Conservation (phyloP, 2,113 vertebrate genomes). For the Ellobius talpinus region DNA sequence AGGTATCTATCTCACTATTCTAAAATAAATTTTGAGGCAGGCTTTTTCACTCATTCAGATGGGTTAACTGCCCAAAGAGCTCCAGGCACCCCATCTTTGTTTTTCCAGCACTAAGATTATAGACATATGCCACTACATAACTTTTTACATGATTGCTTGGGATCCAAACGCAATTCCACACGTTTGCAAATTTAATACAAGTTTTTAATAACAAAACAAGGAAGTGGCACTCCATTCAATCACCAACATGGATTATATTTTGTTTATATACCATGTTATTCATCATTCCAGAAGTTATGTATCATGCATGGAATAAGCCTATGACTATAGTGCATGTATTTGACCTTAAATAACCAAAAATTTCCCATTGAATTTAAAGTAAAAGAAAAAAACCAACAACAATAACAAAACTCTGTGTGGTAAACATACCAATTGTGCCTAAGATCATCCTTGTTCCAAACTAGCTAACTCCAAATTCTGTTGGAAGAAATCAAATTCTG, state of each 20-base stretch:
- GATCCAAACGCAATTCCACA: neutral
- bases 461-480: neutral
- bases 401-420: neutral
- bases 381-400: neutral
- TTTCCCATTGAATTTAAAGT: neutral
- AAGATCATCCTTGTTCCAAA: neutral
- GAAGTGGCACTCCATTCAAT: neutral
- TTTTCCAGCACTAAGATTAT: neutral
- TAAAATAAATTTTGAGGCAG: neutral
- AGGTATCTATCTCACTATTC: neutral
- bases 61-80: neutral
- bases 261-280: neutral
- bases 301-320: neutral
- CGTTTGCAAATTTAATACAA: neutral
- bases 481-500: neutral
- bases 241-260: neutral
- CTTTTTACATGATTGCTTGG: neutral
- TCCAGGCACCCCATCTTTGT: neutral
- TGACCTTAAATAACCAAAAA: neutral
- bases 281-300: neutral
- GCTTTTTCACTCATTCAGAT: neutral
- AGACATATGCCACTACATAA: neutral
- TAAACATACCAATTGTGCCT: neutral
- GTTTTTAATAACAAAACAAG: slow-evolving; percentile 3
- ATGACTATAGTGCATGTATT: neutral